Conservation (phyloP, 2,888 invertebrate species). For the Chalcis sispes region DNA sequence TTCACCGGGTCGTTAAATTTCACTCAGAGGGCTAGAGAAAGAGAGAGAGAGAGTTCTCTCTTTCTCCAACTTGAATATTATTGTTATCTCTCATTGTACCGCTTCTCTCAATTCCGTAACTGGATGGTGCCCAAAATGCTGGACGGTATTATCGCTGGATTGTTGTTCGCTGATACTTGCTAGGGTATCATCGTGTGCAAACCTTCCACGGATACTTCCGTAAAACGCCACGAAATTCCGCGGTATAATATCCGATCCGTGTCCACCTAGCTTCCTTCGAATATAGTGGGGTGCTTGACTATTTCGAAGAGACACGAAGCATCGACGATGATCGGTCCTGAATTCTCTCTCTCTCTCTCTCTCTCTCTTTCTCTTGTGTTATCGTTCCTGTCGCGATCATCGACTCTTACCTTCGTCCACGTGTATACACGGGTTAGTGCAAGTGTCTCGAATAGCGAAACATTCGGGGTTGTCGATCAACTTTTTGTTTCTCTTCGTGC, state of each 20-base stretch:
- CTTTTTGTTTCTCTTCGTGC: no score
- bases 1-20: conserved; percentile 40
- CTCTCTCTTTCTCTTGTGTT: no score
- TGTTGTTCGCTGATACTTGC: no score
- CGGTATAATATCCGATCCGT: conserved; percentile 6
- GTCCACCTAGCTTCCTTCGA: neutral
- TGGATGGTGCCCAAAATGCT: conserved; percentile 2
- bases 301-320: no score
- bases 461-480: no score
- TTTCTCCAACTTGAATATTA: no score
- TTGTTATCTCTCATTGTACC: conserved; percentile 24
- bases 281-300: neutral
- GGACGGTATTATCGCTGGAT: no score
- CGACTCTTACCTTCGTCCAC: neutral
- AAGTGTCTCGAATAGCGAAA: neutral
- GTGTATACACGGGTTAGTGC: neutral
- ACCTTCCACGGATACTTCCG: conserved; percentile 7
- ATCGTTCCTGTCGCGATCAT: conserved; percentile 2
- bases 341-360: no score
- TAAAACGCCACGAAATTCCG: neutral
- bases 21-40: conserved; percentile 4
- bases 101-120: neutral
- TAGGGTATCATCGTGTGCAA: no score
- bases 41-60: neutral
- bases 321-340: neutral